These are phyloP conservation scores for Colinus virginianus DNA, from an alignment of 2,113 vertebrate species.

Conservation along the genomic window DNA sequence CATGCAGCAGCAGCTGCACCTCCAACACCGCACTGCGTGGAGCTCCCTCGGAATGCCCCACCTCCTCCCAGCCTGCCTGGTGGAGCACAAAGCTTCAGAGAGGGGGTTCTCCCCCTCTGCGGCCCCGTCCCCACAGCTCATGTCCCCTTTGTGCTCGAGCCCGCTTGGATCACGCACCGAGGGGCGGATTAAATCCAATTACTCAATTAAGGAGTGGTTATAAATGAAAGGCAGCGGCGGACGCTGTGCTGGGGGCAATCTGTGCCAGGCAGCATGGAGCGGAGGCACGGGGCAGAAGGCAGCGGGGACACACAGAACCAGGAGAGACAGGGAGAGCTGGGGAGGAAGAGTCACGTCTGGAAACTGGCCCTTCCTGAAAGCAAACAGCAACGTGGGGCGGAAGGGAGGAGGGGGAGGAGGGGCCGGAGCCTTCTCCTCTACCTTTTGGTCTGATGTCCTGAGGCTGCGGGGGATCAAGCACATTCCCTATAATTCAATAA, in stretches of 20 bases:
- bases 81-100: neutral
- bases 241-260: neutral
- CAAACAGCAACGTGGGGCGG: neutral
- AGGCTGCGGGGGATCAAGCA: slow-evolving; percentile 45
- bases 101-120: neutral
- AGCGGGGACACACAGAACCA: neutral
- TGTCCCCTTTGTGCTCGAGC: neutral
- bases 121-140: neutral
- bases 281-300: neutral
- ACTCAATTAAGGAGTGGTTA: slow-evolving; percentile 38
- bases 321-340: neutral
- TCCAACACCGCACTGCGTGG: neutral
- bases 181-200: slow-evolving; percentile 19
- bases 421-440: neutral
- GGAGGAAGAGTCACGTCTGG: neutral
- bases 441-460: slow-evolving; percentile 32
- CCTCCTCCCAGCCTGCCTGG: neutral
- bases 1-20: no score
- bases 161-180: neutral
- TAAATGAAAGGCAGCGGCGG: slow-evolving; percentile 12
- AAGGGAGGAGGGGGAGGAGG: neutral
- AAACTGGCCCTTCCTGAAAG: neutral
- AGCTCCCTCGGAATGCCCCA: neutral
- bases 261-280: rapidly evolving
- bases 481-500: slow-evolving; percentile 85